These are phyloP conservation scores for Pyrocoelia pectoralis DNA, from an alignment of 2,888 invertebrate genomes.

Conservation along the genomic window DNA sequence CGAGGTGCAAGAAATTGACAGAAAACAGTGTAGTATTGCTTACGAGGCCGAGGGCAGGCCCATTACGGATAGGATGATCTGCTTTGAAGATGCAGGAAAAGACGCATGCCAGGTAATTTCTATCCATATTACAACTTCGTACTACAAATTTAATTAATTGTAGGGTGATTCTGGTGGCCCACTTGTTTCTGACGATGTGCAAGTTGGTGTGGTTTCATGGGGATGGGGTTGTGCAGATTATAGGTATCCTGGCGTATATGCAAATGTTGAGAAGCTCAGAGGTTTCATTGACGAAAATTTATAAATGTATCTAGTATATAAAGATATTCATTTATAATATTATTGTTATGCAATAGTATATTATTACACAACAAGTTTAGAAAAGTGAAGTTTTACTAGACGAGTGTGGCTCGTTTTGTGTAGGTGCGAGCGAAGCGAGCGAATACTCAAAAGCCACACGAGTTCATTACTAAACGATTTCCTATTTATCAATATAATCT, in stretches of 20 bases:
- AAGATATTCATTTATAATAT: no score
- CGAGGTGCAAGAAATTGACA: constrained; percentile 1
- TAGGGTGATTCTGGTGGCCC: constrained; percentile 13
- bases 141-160: not conserved
- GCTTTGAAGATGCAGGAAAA: not conserved
- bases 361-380: no score
- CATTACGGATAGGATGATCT: not conserved
- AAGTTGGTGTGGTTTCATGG: constrained; percentile 3
- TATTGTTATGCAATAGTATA: no score
- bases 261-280: not conserved
- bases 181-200: not conserved
- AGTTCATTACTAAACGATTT: no score
- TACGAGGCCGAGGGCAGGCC: constrained; percentile 11
- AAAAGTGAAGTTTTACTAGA: no score
- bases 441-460: no score
- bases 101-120: constrained; percentile 1
- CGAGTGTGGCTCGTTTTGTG: no score
- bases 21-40: constrained; percentile 6
- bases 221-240: not conserved
- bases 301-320: no score
- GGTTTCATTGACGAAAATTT: not conserved
- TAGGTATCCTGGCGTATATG: not conserved
- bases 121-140: not conserved
- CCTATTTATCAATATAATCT: no score
- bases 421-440: no score